A percentile compares a stretch with the other conserved stretches of the same genome.
phyloP scores from a whole-genome alignment of 2,888 invertebrate species.

The Glomeris marginata region DNA sequence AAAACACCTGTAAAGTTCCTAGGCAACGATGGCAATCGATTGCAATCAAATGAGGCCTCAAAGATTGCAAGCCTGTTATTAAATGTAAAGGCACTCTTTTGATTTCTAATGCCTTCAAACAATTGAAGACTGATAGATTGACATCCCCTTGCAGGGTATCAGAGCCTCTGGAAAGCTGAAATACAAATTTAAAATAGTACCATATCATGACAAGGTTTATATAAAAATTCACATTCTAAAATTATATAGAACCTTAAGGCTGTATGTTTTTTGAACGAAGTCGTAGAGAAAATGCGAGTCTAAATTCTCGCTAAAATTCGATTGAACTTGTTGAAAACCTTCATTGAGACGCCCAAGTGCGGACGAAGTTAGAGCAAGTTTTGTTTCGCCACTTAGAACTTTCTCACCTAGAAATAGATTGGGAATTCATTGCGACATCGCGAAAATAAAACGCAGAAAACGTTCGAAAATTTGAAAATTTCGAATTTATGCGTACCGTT shows the following conservation, averaged over 20 bases:
- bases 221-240: not conserved
- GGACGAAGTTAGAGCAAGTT: conserved; percentile 4
- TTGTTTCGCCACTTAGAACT: conserved; percentile 4
- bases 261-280: conserved; percentile 1
- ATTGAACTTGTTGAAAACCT: not conserved
- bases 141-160: conserved; percentile 8
- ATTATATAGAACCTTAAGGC: conserved; percentile 6
- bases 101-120: conserved; percentile 6
- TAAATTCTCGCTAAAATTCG: not conserved
- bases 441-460: not conserved
- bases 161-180: conserved; percentile 4
- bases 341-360: conserved; percentile 3
- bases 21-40: conserved; percentile 8
- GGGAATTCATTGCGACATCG: no score
- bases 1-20: conserved; percentile 4
- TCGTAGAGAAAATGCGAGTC: conserved; percentile 6
- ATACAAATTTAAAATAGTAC: not conserved
- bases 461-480: not conserved
- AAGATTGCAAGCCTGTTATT: conserved; percentile 5
- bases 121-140: conserved; percentile 1
- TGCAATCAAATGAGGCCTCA: conserved; percentile 4
- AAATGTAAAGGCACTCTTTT: conserved; percentile 10
- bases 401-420: not conserved
- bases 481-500: not conserved
- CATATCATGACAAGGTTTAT: not conserved